phyloP scores from a whole-genome alignment of 2,888 invertebrate species.

The Harpalus rufipes region DNA sequence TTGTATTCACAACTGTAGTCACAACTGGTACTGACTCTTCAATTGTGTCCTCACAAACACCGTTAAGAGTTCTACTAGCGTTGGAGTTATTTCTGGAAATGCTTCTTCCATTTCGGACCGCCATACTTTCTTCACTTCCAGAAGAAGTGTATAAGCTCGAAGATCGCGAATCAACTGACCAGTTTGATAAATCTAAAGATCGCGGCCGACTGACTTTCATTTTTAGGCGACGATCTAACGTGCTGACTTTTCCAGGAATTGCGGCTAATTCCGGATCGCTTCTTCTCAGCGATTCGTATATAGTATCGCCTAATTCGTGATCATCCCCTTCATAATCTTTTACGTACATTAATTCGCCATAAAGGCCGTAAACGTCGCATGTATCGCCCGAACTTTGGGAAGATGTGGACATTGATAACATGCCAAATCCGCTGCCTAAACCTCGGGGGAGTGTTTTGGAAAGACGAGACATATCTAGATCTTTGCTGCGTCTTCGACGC shows the following conservation, averaged over 20 bases:
- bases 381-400: constrained; percentile 82
- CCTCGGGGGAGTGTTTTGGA: constrained; percentile 90
- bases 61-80: constrained; percentile 82
- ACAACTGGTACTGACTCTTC: constrained; percentile 73
- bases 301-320: constrained; percentile 84
- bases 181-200: constrained; percentile 90
- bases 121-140: constrained; percentile 92
- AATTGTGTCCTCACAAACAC: constrained; percentile 72
- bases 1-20: constrained; percentile 61
- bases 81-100: constrained; percentile 88
- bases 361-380: constrained; percentile 93
- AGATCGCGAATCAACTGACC: constrained; percentile 92
- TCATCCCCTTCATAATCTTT: constrained; percentile 91
- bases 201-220: constrained; percentile 91
- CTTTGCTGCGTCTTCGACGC: constrained; percentile 81
- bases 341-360: constrained; percentile 93
- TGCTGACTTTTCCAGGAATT: constrained; percentile 90
- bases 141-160: constrained; percentile 90
- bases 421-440: constrained; percentile 81
- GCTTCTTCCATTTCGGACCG: constrained; percentile 81
- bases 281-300: constrained; percentile 87
- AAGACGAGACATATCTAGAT: constrained; percentile 81
- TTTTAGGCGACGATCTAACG: constrained; percentile 87
- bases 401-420: constrained; percentile 80
- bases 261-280: constrained; percentile 92